Percentiles rank a stretch among this genome's conserved stretches.
These are phyloP conservation scores for Cosmopolites sordidus DNA, from an alignment of 2,888 invertebrate genomes.

Conservation along the genomic window DNA sequence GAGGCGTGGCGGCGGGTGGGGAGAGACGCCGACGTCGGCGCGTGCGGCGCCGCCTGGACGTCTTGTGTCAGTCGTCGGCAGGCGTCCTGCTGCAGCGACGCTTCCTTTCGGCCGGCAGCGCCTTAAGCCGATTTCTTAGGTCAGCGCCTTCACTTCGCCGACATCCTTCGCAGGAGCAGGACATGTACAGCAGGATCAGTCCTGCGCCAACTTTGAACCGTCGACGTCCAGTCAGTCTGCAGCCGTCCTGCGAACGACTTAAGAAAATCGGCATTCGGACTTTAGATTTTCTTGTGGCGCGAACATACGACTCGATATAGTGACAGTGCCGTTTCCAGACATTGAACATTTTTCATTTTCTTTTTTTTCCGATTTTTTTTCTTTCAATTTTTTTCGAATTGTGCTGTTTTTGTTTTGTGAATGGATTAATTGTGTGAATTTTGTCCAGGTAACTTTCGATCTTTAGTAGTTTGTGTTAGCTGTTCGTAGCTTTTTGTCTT, in stretches of 20 bases:
- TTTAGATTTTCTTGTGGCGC: too few relatives aligned
- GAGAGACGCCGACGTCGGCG: conserved; percentile 34
- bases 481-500: too few relatives aligned
- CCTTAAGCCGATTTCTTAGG: conserved; percentile 48
- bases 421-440: too few relatives aligned
- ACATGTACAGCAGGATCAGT: conserved; percentile 32
- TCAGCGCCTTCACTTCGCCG: conserved; percentile 49
- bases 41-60: conserved; percentile 39
- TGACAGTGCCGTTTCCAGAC: too few relatives aligned
- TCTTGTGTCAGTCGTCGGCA: conserved; percentile 50
- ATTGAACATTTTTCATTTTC: too few relatives aligned
- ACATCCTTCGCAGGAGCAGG: conserved; percentile 47
- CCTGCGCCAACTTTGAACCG: conserved; percentile 18
- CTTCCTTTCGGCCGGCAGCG: conserved; percentile 47
- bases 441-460: too few relatives aligned
- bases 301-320: too few relatives aligned
- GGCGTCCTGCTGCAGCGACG: conserved; percentile 48
- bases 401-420: too few relatives aligned
- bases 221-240: conserved; percentile 10
- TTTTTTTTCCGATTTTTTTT: too few relatives aligned
- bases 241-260: conserved; percentile 8
- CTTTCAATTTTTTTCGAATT: too few relatives aligned
- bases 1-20: conserved; percentile 30
- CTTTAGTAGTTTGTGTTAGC: too few relatives aligned
- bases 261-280: conserved; percentile 1